phyloP scores from a whole-genome alignment of 2,797 vertebrate species.

The Zonotrichia albicollis region DNA sequence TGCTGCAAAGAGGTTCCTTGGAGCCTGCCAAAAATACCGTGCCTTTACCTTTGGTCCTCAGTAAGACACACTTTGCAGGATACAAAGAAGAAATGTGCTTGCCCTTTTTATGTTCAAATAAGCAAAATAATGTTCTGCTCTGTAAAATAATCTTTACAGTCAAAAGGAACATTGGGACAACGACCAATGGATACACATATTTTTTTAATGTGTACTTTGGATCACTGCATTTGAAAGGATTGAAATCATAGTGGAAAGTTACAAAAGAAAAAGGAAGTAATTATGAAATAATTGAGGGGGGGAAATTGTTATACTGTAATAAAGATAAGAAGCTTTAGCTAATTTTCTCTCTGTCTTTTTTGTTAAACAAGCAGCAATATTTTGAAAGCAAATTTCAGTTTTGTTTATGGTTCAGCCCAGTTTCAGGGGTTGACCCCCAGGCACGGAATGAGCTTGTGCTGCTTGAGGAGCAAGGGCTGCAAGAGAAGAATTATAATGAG shows the following conservation, averaged over 20 bases:
- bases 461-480: neutral
- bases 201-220: neutral
- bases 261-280: neutral
- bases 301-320: neutral
- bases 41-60: neutral
- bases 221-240: neutral
- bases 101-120: neutral
- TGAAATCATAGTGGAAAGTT: neutral
- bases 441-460: neutral
- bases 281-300: neutral
- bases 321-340: neutral
- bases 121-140: neutral
- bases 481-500: neutral
- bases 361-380: neutral
- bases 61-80: neutral
- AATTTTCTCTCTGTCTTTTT: neutral
- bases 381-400: neutral
- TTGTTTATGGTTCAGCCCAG: neutral
- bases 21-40: neutral
- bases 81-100: neutral
- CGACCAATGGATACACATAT: fast-evolving
- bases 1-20: neutral
- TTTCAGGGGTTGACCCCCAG: neutral
- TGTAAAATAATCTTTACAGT: neutral
- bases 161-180: neutral